Evolutionary conservation across 1,140 invertebrate genomes (phyloP).

Genomic region (Zaprionus africanus): DNA sequence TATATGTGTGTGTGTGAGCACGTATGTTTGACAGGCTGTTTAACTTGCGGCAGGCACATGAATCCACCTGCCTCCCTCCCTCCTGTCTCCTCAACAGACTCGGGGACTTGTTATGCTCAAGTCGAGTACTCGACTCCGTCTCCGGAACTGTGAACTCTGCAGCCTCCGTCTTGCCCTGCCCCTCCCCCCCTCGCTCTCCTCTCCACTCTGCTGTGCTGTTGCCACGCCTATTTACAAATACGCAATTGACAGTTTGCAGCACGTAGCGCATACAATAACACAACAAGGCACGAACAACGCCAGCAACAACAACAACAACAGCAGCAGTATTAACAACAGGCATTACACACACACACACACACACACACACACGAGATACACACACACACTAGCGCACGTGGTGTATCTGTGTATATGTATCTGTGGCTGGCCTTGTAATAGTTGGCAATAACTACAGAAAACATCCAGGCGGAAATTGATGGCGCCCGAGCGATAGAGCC

Average conservation of each 20-base stretch:
- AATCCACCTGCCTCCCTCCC: not conserved
- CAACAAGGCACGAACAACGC: constrained; percentile 4
- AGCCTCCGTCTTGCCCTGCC: not conserved
- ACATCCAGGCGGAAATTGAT: constrained; percentile 5
- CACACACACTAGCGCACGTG: not conserved
- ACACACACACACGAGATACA: not conserved
- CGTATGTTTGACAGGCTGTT: not conserved
- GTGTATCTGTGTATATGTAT: not conserved
- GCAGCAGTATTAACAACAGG: not conserved
- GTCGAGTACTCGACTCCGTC: not conserved
- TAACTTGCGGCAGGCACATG: not conserved
- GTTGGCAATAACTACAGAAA: constrained; percentile 7
- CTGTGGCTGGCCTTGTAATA: constrained; percentile 5
- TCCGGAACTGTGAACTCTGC: not conserved
- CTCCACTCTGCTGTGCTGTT: not conserved
- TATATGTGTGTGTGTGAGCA: constrained; percentile 20
- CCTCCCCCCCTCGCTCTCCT: not conserved
- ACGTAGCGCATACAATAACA: constrained; percentile 6
- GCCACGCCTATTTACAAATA: constrained; percentile 1
- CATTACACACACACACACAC: constrained; percentile 2
- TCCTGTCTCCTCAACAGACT: too few species aligned
- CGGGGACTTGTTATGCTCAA: not conserved
- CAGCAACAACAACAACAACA: constrained; percentile 1
- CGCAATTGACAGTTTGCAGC: constrained; percentile 6
- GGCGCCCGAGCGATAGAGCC: not conserved